These are phyloP conservation scores for Passer domesticus DNA, from an alignment of 2,113 vertebrate genomes.

Conservation along the genomic window DNA sequence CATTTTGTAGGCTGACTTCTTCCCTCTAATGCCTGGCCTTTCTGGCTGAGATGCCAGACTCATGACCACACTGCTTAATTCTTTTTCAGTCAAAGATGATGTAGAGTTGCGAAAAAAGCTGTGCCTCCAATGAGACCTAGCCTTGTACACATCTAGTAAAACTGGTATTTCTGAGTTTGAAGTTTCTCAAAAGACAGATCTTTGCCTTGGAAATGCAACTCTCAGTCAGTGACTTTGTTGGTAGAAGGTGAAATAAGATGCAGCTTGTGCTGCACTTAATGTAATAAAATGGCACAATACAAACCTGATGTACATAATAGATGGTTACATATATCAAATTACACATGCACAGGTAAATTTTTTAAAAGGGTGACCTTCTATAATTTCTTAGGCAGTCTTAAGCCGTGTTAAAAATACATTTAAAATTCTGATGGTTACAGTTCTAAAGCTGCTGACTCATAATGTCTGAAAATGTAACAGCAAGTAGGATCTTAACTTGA, in stretches of 20 bases:
- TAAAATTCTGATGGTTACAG: slow-evolving; percentile 88
- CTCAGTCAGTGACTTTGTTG: background rate
- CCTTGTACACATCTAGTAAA: background rate
- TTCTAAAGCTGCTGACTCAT: slow-evolving; percentile 90
- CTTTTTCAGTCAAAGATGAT: background rate
- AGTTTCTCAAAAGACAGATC: background rate
- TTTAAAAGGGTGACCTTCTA: slow-evolving; percentile 66
- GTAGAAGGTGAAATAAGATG: background rate
- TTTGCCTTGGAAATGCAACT: background rate
- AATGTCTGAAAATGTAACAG: slow-evolving; percentile 75
- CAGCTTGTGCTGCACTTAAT: background rate
- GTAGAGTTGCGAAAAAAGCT: background rate
- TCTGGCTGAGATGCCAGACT: background rate
- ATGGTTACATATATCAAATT: slow-evolving; percentile 70
- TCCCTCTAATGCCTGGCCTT: background rate
- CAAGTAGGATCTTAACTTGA: slow-evolving; percentile 44
- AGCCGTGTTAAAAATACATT: slow-evolving; percentile 83
- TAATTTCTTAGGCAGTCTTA: slow-evolving; percentile 82
- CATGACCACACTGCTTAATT: background rate
- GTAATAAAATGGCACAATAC: slow-evolving; percentile 3
- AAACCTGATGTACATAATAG: slow-evolving; percentile 50
- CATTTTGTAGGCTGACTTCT: background rate
- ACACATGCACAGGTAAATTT: slow-evolving; percentile 62
- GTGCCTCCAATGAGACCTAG: background rate
- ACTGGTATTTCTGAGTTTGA: background rate